Conservation (phyloP, 2,888 invertebrate genomes). For the Morpho helenor region DNA sequence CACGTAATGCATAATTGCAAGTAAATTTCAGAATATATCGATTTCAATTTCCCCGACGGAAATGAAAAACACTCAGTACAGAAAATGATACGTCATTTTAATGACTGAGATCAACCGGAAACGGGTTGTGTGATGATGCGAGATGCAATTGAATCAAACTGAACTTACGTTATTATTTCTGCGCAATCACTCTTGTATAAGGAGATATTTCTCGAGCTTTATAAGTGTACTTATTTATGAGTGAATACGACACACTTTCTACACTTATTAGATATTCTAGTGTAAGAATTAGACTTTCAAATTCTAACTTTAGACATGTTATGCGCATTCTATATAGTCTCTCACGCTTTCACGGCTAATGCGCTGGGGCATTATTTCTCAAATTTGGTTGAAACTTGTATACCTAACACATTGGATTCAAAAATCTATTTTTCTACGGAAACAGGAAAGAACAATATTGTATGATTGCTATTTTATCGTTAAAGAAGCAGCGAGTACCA, state of each 20-base stretch:
- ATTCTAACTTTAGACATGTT: too few relatives aligned
- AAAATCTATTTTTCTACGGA: too few relatives aligned
- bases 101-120: constrained; percentile 1
- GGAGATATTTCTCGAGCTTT: constrained; percentile 6
- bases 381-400: too few relatives aligned
- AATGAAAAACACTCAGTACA: constrained; percentile 4
- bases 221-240: neutral
- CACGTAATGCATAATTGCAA: neutral
- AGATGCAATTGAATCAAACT: constrained; percentile 4
- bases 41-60: constrained; percentile 8
- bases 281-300: too few relatives aligned
- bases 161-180: constrained; percentile 4
- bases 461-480: too few relatives aligned
- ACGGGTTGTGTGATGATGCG: neutral
- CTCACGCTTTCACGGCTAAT: too few relatives aligned
- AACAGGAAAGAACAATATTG: too few relatives aligned
- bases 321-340: too few relatives aligned
- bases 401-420: too few relatives aligned
- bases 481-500: too few relatives aligned
- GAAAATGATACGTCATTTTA: constrained; percentile 3
- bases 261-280: constrained; percentile 2
- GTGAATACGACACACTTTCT: too few relatives aligned
- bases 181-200: constrained; percentile 6
- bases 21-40: neutral
- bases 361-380: too few relatives aligned